Conservation (phyloP, 1,140 invertebrate species). For the Brachionus paranguensis region DNA sequence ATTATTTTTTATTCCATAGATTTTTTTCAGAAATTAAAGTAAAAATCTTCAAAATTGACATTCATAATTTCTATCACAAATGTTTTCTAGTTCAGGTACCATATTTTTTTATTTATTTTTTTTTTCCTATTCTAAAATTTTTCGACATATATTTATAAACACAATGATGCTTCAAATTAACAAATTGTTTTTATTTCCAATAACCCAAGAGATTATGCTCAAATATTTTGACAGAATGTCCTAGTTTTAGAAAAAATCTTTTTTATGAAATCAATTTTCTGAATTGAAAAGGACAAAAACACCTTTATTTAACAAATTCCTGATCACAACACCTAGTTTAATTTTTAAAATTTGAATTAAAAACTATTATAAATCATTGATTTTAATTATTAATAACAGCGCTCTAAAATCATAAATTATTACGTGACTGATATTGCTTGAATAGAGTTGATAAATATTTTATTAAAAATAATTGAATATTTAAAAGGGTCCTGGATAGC, state of each 20-base stretch:
- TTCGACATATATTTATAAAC: too few species aligned
- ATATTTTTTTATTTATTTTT: too few species aligned
- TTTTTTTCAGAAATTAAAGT: too few species aligned
- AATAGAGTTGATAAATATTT: not conserved
- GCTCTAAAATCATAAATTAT: not conserved
- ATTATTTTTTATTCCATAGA: too few species aligned
- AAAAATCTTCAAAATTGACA: too few species aligned
- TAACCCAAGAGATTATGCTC: not conserved
- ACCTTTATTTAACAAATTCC: not conserved
- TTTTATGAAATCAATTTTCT: not conserved
- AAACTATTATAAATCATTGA: not conserved
- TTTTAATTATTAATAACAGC: not conserved
- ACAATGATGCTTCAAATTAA: too few species aligned
- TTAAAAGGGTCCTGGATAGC: not conserved
- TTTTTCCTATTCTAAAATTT: too few species aligned
- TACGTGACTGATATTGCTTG: not conserved
- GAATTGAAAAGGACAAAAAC: not conserved
- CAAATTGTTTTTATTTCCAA: not conserved
- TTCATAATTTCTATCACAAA: too few species aligned
- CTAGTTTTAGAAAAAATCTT: not conserved
- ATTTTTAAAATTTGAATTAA: not conserved
- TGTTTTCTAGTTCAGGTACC: too few species aligned
- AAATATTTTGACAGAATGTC: not conserved
- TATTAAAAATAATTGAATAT: not conserved
- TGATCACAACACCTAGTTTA: not conserved